Conservation (phyloP, 1,140 invertebrate species). For the Plutomurus gul region DNA sequence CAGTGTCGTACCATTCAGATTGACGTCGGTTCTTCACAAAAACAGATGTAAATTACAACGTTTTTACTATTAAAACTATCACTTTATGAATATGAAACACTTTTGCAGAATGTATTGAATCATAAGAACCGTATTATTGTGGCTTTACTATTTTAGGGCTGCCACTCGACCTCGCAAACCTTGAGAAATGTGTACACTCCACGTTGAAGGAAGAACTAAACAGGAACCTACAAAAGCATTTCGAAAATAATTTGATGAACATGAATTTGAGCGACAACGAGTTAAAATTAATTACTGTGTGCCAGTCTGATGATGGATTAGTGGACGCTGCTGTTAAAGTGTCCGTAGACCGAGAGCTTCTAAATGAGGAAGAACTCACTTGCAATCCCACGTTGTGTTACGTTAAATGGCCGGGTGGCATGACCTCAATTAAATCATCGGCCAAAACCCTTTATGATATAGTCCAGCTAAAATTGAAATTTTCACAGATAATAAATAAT, state of each 20-base stretch:
- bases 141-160: not conserved
- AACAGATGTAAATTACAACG: not conserved
- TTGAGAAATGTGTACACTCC: not conserved
- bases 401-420: not conserved
- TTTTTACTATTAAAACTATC: not conserved
- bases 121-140: not conserved
- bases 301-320: not conserved
- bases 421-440: not conserved
- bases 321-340: not conserved
- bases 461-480: not conserved
- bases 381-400: not conserved
- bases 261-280: not conserved
- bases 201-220: not conserved
- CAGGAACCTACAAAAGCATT: not conserved
- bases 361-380: not conserved
- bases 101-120: not conserved
- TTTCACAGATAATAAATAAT: not conserved
- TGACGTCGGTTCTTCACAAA: not conserved
- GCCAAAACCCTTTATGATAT: not conserved
- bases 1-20: not conserved
- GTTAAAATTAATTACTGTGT: not conserved
- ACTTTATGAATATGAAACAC: not conserved
- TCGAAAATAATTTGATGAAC: not conserved
- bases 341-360: not conserved
- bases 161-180: not conserved